Percentiles rank a stretch among this genome's conserved stretches.
Conservation (phyloP, 1,140 invertebrate species). For the Phortica variegata region DNA sequence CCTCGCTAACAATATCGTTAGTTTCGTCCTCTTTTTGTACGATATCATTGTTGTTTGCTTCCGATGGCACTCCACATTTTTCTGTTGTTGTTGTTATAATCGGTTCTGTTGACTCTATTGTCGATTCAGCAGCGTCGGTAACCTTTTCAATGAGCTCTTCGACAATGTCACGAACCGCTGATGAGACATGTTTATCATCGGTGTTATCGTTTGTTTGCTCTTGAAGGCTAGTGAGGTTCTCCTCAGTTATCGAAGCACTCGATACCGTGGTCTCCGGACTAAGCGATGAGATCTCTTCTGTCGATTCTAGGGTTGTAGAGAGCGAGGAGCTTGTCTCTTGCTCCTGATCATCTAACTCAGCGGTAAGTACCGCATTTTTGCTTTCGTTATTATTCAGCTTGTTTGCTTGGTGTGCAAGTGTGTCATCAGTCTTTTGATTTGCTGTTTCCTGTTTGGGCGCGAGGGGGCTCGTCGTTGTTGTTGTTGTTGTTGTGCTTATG, state of each 20-base stretch:
- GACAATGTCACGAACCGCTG: constrained; percentile 42
- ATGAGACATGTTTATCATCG: constrained; percentile 12
- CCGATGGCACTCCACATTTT: no score
- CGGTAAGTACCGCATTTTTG: not conserved
- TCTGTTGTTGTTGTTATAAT: constrained; percentile 10
- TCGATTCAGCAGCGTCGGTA: constrained; percentile 37
- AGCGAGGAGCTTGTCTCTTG: constrained; percentile 25
- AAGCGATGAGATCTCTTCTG: constrained; percentile 24
- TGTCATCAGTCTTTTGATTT: constrained; percentile 48
- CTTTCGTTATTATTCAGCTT: constrained; percentile 45
- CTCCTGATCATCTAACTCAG: not conserved
- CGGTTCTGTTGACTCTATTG: constrained; percentile 1
- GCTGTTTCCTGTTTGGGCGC: constrained; percentile 21
- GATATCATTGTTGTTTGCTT: constrained; percentile 43
- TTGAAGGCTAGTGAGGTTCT: constrained; percentile 7
- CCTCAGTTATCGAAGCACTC: constrained; percentile 15
- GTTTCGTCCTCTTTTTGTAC: constrained; percentile 10
- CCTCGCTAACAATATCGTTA: constrained; percentile 17
- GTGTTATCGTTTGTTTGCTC: constrained; percentile 17
- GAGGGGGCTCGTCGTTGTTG: constrained; percentile 6
- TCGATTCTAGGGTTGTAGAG: constrained; percentile 19
- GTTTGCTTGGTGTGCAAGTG: constrained; percentile 27
- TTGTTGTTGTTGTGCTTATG: constrained; percentile 3
- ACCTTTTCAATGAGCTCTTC: constrained; percentile 49
- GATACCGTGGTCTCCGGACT: constrained; percentile 22